Evolutionary conservation across 2,113 vertebrate species (phyloP).

Genomic region (Bothrops jararaca): DNA sequence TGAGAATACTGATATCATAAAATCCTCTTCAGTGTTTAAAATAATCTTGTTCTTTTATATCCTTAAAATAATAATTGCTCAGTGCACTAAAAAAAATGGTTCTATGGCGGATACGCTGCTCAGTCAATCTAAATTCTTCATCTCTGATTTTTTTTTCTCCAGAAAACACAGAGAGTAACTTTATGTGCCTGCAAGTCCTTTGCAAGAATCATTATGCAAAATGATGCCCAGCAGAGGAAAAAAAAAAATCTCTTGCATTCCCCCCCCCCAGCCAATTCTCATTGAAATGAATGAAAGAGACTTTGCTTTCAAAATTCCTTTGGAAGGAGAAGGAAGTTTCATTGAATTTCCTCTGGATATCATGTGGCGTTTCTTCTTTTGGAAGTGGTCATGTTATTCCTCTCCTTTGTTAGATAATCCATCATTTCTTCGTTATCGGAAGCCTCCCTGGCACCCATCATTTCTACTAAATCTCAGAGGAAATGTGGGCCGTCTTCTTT

Average conservation of each 20-base stretch:
- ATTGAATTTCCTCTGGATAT: too few relatives aligned
- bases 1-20: neutral
- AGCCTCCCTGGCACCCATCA: too few relatives aligned
- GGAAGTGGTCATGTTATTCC: neutral
- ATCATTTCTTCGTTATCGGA: too few relatives aligned
- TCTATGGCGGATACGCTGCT: neutral
- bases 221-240: neutral
- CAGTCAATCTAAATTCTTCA: neutral
- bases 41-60: too few relatives aligned
- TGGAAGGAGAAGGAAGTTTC: neutral
- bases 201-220: neutral
- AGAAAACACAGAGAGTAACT: neutral
- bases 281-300: neutral
- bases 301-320: too few relatives aligned
- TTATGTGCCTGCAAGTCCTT: neutral
- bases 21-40: neutral
- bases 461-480: too few relatives aligned
- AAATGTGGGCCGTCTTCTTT: too few relatives aligned
- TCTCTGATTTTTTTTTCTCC: too few relatives aligned
- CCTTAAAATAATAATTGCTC: neutral
- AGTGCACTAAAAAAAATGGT: neutral
- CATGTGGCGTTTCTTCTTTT: neutral
- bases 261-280: neutral
- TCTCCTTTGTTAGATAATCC: too few relatives aligned
- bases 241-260: too few relatives aligned